Conservation (phyloP, 2,797 vertebrate species). For the Pseudomugil tenellus region DNA sequence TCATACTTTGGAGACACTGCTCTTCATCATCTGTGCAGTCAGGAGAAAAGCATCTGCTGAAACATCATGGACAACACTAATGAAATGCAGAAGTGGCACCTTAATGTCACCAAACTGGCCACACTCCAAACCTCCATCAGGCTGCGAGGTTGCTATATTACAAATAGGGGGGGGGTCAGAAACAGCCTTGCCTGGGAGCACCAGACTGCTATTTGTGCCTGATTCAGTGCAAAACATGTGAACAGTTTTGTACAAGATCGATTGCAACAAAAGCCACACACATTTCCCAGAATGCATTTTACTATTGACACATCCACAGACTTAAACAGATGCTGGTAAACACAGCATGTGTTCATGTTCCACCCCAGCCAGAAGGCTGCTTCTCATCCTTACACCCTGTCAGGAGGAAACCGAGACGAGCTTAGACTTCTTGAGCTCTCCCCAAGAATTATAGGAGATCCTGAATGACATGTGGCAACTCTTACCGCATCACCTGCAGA, state of each 20-base stretch:
- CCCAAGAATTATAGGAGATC: not conserved
- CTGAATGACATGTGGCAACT: not conserved
- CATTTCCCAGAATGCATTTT: not conserved
- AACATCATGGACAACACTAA: conserved; percentile 34
- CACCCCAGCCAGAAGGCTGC: not conserved
- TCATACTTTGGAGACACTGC: conserved; percentile 27
- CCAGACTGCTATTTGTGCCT: conserved; percentile 44
- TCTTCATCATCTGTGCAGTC: conserved; percentile 18
- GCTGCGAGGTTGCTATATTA: conserved; percentile 57
- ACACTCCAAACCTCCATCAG: conserved; percentile 32
- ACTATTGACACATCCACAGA: conserved; percentile 1
- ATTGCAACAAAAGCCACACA: conserved; percentile 16
- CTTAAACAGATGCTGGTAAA: conserved; percentile 2
- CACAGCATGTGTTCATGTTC: not conserved
- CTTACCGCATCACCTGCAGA: not conserved
- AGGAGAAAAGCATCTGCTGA: too few relatives aligned
- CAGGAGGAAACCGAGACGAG: not conserved
- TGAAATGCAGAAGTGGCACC: conserved; percentile 45
- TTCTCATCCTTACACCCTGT: not conserved
- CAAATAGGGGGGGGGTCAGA: conserved; percentile 35
- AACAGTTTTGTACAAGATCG: conserved; percentile 13
- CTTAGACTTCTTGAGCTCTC: not conserved
- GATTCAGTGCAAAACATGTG: conserved; percentile 39
- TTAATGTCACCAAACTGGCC: conserved; percentile 48
- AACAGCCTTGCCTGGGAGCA: conserved; percentile 40